Conservation (phyloP, 2,113 vertebrate genomes). For the Manacus vitellinus region DNA sequence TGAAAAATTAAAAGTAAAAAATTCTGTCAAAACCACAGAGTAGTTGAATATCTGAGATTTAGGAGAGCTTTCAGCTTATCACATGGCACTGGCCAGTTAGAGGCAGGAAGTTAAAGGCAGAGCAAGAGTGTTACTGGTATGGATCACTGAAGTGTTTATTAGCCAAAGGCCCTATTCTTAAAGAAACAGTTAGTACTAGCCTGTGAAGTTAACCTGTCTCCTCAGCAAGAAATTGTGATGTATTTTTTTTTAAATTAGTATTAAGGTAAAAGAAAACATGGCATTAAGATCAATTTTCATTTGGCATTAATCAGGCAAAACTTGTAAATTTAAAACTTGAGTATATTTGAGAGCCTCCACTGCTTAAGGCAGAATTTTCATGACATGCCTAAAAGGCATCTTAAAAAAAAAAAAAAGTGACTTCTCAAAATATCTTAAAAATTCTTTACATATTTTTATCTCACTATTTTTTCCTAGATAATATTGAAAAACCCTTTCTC, state of each 20-base stretch:
- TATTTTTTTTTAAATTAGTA: not conserved
- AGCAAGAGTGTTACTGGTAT: not conserved
- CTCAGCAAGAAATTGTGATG: not conserved
- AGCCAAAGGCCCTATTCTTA: not conserved
- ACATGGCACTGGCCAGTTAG: not conserved
- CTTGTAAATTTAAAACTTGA: not conserved
- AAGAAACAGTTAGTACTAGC: not conserved
- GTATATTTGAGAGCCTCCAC: not conserved
- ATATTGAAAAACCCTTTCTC: not conserved
- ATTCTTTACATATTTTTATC: not conserved
- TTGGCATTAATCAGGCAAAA: not conserved
- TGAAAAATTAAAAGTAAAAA: not conserved
- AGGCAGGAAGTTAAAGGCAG: not conserved
- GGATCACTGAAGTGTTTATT: not conserved
- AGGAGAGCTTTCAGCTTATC: not conserved
- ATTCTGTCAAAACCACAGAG: not conserved
- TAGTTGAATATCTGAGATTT: not conserved
- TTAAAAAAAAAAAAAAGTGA: not conserved
- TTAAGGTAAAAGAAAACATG: not conserved
- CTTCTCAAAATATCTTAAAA: not conserved
- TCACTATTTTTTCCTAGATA: not conserved
- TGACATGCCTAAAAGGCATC: not conserved
- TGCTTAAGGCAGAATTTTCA: not conserved
- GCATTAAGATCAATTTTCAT: not conserved
- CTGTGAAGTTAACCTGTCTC: not conserved